phyloP scores from a whole-genome alignment of 2,797 vertebrate genomes.

The Acanthurus lineatus region DNA sequence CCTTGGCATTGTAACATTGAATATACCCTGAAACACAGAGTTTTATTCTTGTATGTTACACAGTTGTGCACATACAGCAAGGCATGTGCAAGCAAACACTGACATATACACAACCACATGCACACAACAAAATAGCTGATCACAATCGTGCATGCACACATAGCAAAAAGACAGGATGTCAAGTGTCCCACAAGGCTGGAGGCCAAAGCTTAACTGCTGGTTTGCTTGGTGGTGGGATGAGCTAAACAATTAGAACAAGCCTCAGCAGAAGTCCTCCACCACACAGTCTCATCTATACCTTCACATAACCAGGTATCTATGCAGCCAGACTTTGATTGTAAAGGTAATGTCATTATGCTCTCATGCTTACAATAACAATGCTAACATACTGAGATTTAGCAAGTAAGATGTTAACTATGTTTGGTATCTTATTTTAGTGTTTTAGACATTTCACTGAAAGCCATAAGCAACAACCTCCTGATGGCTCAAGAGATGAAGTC shows the following conservation, averaged over 20 bases:
- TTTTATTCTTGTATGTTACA: conserved; percentile 9
- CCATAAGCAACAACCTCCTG: not conserved
- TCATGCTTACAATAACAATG: not conserved
- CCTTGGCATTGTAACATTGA: conserved; percentile 25
- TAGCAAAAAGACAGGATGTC: conserved; percentile 34
- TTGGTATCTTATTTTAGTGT: not conserved
- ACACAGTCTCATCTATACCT: not conserved
- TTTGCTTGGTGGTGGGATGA: not conserved
- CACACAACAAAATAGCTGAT: conserved; percentile 6
- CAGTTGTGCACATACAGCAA: conserved; percentile 1
- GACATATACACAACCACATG: not conserved
- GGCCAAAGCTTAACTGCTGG: conserved; percentile 21
- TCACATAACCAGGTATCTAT: not conserved
- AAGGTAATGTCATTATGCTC: not conserved
- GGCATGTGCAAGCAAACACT: not conserved
- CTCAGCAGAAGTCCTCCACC: not conserved
- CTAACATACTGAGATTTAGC: not conserved
- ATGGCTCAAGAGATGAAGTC: not conserved
- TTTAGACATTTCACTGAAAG: not conserved
- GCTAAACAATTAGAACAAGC: too few species aligned
- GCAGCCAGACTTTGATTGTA: too few species aligned
- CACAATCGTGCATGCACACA: not conserved
- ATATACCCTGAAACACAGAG: not conserved
- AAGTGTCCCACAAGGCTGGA: conserved; percentile 15
- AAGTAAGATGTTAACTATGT: not conserved